Conservation (phyloP, 2,113 vertebrate species). For the Myodes glareolus region DNA sequence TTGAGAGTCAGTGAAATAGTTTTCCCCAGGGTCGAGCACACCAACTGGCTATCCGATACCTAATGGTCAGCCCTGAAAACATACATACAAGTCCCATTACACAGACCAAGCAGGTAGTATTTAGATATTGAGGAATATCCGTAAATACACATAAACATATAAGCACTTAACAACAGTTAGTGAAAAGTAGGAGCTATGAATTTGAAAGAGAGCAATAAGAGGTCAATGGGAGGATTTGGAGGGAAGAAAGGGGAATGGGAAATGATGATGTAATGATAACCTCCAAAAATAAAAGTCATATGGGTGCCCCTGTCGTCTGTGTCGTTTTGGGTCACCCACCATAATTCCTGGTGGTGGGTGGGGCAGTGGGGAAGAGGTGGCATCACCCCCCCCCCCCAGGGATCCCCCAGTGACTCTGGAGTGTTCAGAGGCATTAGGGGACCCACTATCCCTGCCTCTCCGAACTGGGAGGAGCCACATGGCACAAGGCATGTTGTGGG, state of each 20-base stretch:
- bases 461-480: background rate
- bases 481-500: background rate
- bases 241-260: background rate
- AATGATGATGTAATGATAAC: background rate
- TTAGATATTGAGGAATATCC: background rate
- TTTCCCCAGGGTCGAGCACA: background rate
- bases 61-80: background rate
- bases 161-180: background rate
- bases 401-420: background rate
- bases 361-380: background rate
- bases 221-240: background rate
- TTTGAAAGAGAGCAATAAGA: background rate
- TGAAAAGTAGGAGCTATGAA: background rate
- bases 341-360: background rate
- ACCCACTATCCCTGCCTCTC: background rate
- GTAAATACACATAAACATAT: background rate
- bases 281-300: background rate
- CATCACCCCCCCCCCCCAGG: too few species aligned
- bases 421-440: too few species aligned
- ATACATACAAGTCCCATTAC: background rate
- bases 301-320: background rate
- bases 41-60: background rate
- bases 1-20: background rate
- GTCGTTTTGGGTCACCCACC: background rate
- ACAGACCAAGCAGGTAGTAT: background rate